These are phyloP conservation scores for Drosophila parthenogenetica DNA, from an alignment of 2,888 invertebrate genomes.

Conservation along the genomic window DNA sequence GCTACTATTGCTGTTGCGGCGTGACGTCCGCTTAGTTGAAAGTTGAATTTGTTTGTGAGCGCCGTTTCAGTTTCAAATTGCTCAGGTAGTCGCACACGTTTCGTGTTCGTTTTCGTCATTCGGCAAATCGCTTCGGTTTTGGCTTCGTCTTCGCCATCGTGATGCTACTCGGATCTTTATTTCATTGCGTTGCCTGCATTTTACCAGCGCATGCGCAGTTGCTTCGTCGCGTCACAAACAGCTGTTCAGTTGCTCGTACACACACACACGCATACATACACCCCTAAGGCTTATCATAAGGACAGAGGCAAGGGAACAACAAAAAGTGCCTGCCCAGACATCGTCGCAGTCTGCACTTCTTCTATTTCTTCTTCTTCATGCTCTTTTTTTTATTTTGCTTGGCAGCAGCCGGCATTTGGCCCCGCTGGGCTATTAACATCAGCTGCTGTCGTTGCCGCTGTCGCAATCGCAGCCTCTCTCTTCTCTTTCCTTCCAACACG, in stretches of 20 bases:
- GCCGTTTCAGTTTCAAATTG: constrained; percentile 43
- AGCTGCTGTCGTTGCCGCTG: constrained; percentile 69
- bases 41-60: constrained; percentile 73
- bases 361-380: constrained; percentile 31
- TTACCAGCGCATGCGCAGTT: constrained; percentile 68
- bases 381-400: constrained; percentile 41
- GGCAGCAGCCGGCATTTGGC: constrained; percentile 74
- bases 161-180: constrained; percentile 16
- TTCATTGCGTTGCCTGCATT: constrained; percentile 58
- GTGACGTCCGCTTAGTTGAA: constrained; percentile 72
- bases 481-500: constrained; percentile 2
- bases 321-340: constrained; percentile 65
- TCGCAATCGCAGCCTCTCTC: constrained; percentile 49
- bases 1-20: constrained; percentile 21
- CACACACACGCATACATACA: constrained; percentile 16
- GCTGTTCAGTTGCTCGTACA: constrained; percentile 62
- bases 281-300: constrained; percentile 43
- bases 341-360: constrained; percentile 55
- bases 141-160: constrained; percentile 29
- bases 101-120: constrained; percentile 17
- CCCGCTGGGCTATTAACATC: constrained; percentile 81
- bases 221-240: constrained; percentile 63
- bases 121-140: constrained; percentile 22
- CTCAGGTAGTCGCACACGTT: constrained; percentile 63
- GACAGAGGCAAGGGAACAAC: constrained; percentile 22